These are phyloP conservation scores for Heterodera carotae DNA, from an alignment of 1,140 invertebrate species.

Conservation along the genomic window DNA sequence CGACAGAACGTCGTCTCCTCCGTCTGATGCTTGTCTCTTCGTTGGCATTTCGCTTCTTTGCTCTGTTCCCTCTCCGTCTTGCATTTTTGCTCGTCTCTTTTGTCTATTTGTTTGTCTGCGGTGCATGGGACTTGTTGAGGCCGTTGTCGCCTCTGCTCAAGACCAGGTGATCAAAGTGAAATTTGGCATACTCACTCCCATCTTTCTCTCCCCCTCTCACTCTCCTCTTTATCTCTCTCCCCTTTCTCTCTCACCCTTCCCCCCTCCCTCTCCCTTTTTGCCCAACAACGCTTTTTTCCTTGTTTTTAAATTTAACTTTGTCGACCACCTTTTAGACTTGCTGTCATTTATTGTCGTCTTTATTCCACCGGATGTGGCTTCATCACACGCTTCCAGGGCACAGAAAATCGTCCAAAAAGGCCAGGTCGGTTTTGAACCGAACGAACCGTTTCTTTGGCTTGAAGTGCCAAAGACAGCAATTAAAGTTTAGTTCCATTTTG, in stretches of 20 bases:
- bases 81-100: constrained; percentile 44
- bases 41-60: constrained; percentile 35
- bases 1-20: constrained; percentile 21
- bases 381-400: constrained; percentile 42
- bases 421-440: constrained; percentile 40
- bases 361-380: constrained; percentile 50
- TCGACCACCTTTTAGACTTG: constrained; percentile 7
- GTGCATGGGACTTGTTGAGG: constrained; percentile 31
- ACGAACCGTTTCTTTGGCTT: no score
- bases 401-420: constrained; percentile 41
- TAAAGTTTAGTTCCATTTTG: no score
- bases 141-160: constrained; percentile 42
- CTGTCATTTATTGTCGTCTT: constrained; percentile 50
- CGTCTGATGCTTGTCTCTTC: constrained; percentile 17
- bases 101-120: constrained; percentile 42
- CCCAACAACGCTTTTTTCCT: no score
- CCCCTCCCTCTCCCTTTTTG: no score
- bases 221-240: no score
- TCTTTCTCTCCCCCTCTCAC: no score
- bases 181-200: no score
- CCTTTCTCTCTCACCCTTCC: no score
- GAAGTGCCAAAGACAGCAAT: no score
- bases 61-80: constrained; percentile 37
- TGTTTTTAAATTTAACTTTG: no score
- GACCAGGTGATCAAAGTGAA: constrained; percentile 37